Evolutionary conservation across 2,888 invertebrate species (phyloP), one percentile per base, ranked within the genome.

Genomic region (Sipha maydis): DNA sequence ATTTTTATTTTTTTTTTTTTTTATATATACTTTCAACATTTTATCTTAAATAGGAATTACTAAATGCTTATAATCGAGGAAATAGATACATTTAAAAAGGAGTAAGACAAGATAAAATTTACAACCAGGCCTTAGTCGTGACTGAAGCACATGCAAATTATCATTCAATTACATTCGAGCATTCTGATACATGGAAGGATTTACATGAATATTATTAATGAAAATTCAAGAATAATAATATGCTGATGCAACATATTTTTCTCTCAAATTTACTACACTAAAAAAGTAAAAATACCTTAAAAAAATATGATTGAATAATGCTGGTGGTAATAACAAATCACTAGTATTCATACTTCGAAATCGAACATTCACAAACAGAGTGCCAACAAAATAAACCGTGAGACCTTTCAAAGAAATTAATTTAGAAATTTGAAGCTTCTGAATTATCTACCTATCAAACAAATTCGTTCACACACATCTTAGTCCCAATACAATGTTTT

Each of bases 121-220:
- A 88, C 88, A 79, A 31, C 80, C 88, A 88, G 88, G 82, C 88
- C 88, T 75, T 75, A 88, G 73, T 88, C 80, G 88, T 88, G 88
- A 88, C 88, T 88, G 88, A 88, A 88, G 88, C 88, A 88, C 88
- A 88, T 88, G 88, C 88, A 88, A 88, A 88, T 88, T 88, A 88
- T 80, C 88, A 88, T 88, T 80, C 88, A 88, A 86, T 82, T 88
- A 88, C 80, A 80, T 75, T 88, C 75, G 80, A 88, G 88, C 80
- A 28, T 48, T 31, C 67, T 88, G 88, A 88, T 88, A 88, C 88
- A 80, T 88, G 73, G 73, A 80, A 82, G 75, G 80, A 88, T 61
- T 75, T 75, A 88, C 73, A 86, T n/a, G 75, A 80, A 73, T 61
- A 88, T 75, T 61, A 88, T 88, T 31, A 67, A 48, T 82, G 61